Evolutionary conservation across 2,797 vertebrate genomes (phyloP), one percentile per base, ranked within the genome.

Genomic region (Hapalemur alaotrensis): DNA sequence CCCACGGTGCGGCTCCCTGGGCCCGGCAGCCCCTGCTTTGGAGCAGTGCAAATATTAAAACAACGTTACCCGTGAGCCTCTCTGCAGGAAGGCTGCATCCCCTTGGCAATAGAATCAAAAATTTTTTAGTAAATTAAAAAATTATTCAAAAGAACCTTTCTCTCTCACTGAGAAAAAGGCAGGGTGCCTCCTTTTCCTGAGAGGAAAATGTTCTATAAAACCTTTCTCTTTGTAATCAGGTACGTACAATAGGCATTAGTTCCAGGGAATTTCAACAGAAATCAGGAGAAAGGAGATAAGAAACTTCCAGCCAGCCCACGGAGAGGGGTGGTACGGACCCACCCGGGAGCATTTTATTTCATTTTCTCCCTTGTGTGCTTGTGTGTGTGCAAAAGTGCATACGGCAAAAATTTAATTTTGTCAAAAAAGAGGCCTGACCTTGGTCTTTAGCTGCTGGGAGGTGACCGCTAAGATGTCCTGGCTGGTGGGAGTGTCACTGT

Each of bases 81-180:
- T 22, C 96, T 14, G 2, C 52, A 9, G 93, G 94, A 59, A 75
- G 75, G 28, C 1, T 14, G 43, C 23, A 38, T 78, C 90, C 95
- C 79, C 14, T 20, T 41, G 87, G 95, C 82, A 57, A 94, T 0
- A 0, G 93, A 43, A 73, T 76, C 13, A 41, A 38, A 84, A 73
- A 65, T 2, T 6, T 54, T 92, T 93, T 13, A 89, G 79, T 38
- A 94, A 95, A 97, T 97, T 97, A 94, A 86, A 97, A 93, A 91
- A 89, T 70, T 87, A 87, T 87, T 97, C 91, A 54, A 54, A 93
- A 89, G 96, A 95, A 63, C 94, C 87, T 73, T 76, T 82, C 65
- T 87, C 80, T 63, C 75, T 95, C 23, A 10, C 75, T 61, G 79
- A 93, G 96, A 93, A 83, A 85, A 89, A 83, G 59, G 69, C 63